Percentiles rank a stretch among this genome's conserved stretches.
Evolutionary conservation across 2,888 invertebrate species (phyloP).

Genomic region (Microctonus aethiopoides): DNA sequence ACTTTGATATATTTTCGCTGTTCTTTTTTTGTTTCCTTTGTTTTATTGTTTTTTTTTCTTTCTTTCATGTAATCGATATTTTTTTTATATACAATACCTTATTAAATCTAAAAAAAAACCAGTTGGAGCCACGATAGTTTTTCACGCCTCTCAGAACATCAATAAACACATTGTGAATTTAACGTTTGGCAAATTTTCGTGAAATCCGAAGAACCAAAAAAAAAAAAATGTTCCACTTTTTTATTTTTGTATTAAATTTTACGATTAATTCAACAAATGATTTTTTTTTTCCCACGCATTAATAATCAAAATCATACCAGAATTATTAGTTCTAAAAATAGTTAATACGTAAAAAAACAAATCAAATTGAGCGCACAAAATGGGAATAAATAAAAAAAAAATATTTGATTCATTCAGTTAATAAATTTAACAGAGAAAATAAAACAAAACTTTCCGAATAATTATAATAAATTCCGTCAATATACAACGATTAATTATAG

Average conservation of each 20-base stretch:
- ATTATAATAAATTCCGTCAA: neutral
- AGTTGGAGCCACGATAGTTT: neutral
- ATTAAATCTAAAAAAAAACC: slow-evolving; percentile 26
- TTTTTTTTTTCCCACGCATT: neutral
- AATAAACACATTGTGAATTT: neutral
- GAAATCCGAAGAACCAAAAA: neutral
- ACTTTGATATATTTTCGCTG: slow-evolving; percentile 1
- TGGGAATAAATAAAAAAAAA: neutral
- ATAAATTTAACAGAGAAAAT: neutral
- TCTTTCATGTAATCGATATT: slow-evolving; percentile 16
- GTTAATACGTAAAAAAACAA: neutral
- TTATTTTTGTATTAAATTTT: too few relatives aligned
- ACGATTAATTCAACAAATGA: too few relatives aligned
- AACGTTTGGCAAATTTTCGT: neutral
- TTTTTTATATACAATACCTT: slow-evolving; percentile 37
- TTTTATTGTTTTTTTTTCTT: slow-evolving; percentile 8
- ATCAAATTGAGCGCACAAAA: neutral
- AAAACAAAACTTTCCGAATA: neutral
- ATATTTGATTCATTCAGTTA: neutral
- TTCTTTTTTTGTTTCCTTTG: neutral
- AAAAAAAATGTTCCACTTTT: neutral
- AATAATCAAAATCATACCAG: neutral
- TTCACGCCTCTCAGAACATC: neutral
- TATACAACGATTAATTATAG: neutral
- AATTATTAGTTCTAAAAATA: neutral